These are phyloP conservation scores for Esperia sulphurella DNA, from an alignment of 2,888 invertebrate genomes.

Conservation along the genomic window DNA sequence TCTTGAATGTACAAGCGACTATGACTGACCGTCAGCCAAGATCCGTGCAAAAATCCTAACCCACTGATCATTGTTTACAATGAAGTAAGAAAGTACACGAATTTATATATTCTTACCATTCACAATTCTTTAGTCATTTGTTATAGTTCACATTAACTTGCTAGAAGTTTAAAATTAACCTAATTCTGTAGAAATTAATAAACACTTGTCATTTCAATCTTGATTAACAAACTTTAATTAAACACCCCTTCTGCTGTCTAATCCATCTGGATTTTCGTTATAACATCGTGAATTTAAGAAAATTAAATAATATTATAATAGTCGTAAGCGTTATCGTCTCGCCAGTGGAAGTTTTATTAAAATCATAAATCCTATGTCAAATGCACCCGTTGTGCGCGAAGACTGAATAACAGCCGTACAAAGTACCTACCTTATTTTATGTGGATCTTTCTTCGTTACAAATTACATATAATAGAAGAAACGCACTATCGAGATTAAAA, in stretches of 20 bases:
- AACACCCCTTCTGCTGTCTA: slow-evolving; percentile 25
- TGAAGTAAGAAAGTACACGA: too few relatives aligned
- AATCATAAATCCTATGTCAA: slow-evolving; percentile 76
- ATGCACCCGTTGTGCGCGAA: slow-evolving; percentile 64
- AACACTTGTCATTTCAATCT: not conserved
- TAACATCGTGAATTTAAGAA: slow-evolving; percentile 36
- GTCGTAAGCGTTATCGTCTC: slow-evolving; percentile 53
- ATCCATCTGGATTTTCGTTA: slow-evolving; percentile 35
- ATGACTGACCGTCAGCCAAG: too few relatives aligned
- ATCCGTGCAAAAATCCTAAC: too few relatives aligned
- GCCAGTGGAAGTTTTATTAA: slow-evolving; percentile 68
- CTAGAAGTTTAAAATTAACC: too few relatives aligned
- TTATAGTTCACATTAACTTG: too few relatives aligned
- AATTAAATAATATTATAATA: slow-evolving; percentile 46
- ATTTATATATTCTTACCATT: too few relatives aligned
- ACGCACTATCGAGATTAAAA: too few relatives aligned
- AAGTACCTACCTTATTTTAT: slow-evolving; percentile 3
- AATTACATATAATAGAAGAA: too few relatives aligned
- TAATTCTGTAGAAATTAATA: too few relatives aligned
- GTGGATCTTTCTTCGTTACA: slow-evolving; percentile 3
- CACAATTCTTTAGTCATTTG: too few relatives aligned
- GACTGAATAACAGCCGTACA: slow-evolving; percentile 38
- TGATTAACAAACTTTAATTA: slow-evolving; percentile 14
- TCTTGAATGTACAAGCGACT: too few relatives aligned
- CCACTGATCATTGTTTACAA: too few relatives aligned